A percentile compares a stretch with the other conserved stretches of the same genome.
Evolutionary conservation across 2,797 vertebrate genomes (phyloP).

Genomic region (Cetoscarus ocellatus): DNA sequence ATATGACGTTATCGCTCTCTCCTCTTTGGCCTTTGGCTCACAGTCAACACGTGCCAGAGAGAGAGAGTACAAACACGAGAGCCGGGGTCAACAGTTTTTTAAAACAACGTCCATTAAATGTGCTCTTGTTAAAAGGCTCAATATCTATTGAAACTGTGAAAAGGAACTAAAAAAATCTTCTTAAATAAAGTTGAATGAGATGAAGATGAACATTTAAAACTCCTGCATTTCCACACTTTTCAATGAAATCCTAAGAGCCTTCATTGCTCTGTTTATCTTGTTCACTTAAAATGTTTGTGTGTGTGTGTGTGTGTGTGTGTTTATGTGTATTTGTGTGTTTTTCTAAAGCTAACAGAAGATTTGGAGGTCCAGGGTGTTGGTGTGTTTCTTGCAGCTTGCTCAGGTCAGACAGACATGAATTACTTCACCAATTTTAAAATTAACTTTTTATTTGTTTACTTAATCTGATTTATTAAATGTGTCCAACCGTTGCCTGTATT

Average conservation of each 20-base stretch:
- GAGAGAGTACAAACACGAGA: not conserved
- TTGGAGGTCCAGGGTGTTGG: conserved; percentile 85
- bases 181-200: too few relatives aligned
- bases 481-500: not conserved
- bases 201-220: too few relatives aligned
- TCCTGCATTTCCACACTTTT: too few relatives aligned
- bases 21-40: conserved; percentile 11
- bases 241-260: too few relatives aligned
- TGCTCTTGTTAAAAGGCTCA: too few relatives aligned
- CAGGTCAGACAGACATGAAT: conserved; percentile 70
- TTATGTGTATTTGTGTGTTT: conserved; percentile 9
- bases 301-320: too few relatives aligned
- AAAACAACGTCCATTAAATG: not conserved
- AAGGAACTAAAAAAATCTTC: too few relatives aligned
- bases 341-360: conserved; percentile 84
- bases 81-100: too few relatives aligned
- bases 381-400: conserved; percentile 84
- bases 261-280: too few relatives aligned
- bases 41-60: not conserved
- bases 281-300: too few relatives aligned
- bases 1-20: conserved; percentile 31
- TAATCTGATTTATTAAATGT: not conserved
- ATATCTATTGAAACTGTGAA: too few relatives aligned
- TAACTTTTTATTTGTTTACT: not conserved
- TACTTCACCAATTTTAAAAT: too few relatives aligned